Evolutionary conservation across 2,113 vertebrate species (phyloP), one percentile per base, ranked within the genome.

Genomic region (Poecile atricapillus): DNA sequence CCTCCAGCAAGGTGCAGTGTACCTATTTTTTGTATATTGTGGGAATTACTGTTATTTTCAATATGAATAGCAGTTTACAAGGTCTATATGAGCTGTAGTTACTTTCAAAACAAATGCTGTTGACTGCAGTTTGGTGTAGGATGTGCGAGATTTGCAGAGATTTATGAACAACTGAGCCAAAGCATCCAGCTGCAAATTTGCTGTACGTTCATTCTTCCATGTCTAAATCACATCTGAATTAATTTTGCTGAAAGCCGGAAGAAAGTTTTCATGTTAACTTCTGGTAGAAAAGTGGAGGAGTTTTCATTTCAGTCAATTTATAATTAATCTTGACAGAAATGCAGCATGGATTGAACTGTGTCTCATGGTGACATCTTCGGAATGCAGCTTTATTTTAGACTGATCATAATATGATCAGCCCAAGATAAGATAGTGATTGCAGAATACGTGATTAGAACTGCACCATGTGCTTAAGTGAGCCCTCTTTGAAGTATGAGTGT

Each of bases 401-500:
- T 56, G 39, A 47, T 83, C 47, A 83, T 77, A 93, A 31, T 83
- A 59, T 77, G 83, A 86, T 65, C 46, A 70, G 71, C 44, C 50
- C 58, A 17, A 83, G 94, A 63, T 92, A 83, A 93, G 83, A 14
- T 2, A 75, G 39, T 23, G 39, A 17, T 67, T 82, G 33, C 47
- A 71, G 89, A 67, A 33, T 78, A 28, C 22, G 2, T 44, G 43
- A 60, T 84, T 27, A 81, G 56, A 50, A 67, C 83, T 87, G 91
- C 89, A 49, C 46, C 41, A 3, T n/a, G 69, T 70, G 33, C 81
- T 78, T 78, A 37, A 89, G 52, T 25, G 64, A 70, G 49, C n/a
- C 52, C 41, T 78, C 93, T 97, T 94, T 95, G 93, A 96, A 93
- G 83, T 84, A 71, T 64, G 83, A 44, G 30, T 1, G 13, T 82